Evolutionary conservation across 2,113 vertebrate species (phyloP), one percentile per base, ranked within the genome.

Genomic region (Chelonoidis abingdonii): DNA sequence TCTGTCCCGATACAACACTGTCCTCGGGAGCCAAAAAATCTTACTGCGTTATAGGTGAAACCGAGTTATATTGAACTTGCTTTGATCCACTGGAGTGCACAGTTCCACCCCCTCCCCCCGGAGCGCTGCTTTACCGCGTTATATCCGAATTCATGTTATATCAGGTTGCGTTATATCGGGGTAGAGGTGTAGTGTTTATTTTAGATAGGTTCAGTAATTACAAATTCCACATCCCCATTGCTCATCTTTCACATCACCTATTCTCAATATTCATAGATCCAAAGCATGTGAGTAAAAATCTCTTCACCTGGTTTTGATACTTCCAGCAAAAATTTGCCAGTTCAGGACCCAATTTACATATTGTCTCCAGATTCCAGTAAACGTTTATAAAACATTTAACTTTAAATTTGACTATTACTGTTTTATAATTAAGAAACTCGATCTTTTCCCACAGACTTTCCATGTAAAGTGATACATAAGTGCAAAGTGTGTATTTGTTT

Each of bases 51-150:
- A 50, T 50, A 50, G 50, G 50, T 50, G 50, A 50, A 50, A 50
- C 50, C 13, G 14, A 1, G 50, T 50, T 50, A 50, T 50, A 50
- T 50, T 4, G 4, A 50, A 50, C 50, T 5, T 50, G 50, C 50
- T 50, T 50, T 50, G 50, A 50, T 50, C 13, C 50, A 2, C 50
- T 4, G 13, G 50, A 50, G 50, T 50, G 50, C 4, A 13, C 50
- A 50, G 50, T 4, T 4, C 50, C 13, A 1, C 50, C 50, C 4
- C 50, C 1, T 13, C 50, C 4, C 50, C 2, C 50, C 50, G 4
- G 50, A 50, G 50, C 50, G 13, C 50, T 50, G 50, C 13, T 50
- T 50, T 50, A 50, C 50, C 13, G 2, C 14, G 14, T 50, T 50
- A 50, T 50, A 50, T 50, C 4, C 50, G 14, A 50, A 50, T 50